Evolutionary conservation across 2,113 vertebrate genomes (phyloP).

Genomic region (Protobothrops mucrosquamatus): DNA sequence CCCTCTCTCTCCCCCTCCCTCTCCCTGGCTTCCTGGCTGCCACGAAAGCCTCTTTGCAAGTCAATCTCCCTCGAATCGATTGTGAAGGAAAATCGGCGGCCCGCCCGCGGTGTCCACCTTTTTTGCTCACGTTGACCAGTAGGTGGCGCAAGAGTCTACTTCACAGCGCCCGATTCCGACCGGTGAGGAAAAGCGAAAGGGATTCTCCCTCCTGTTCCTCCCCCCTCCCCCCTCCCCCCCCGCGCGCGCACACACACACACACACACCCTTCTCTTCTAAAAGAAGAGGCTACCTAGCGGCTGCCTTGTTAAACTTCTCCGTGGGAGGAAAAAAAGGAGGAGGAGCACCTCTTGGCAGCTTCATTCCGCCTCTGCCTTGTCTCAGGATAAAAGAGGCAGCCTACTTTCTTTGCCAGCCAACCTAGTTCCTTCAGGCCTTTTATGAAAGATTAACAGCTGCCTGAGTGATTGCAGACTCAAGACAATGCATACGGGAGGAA

Average conservation of each 20-base stretch:
- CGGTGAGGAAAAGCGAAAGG: background rate
- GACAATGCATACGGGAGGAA: background rate
- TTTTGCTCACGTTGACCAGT: background rate
- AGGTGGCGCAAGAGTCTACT: slow-evolving; percentile 29
- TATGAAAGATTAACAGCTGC: background rate
- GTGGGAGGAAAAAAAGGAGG: background rate
- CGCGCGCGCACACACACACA: background rate
- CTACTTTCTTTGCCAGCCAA: background rate
- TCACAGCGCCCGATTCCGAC: no score
- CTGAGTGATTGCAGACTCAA: background rate
- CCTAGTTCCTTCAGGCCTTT: background rate
- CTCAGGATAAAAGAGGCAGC: background rate
- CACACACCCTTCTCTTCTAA: background rate
- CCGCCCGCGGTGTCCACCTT: background rate
- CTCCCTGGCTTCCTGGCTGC: background rate
- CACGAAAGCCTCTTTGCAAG: background rate
- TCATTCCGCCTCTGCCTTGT: background rate
- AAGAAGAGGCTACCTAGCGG: background rate
- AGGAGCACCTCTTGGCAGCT: background rate
- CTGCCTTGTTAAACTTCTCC: background rate
- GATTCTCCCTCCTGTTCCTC: background rate
- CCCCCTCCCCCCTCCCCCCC: background rate
- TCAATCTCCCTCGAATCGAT: background rate
- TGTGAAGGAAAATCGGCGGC: background rate
- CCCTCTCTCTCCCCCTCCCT: no score